A percentile compares a stretch with the other conserved stretches of the same genome.
These are phyloP conservation scores for Mactromeris polynyma DNA, from an alignment of 2,888 invertebrate species.

Conservation along the genomic window DNA sequence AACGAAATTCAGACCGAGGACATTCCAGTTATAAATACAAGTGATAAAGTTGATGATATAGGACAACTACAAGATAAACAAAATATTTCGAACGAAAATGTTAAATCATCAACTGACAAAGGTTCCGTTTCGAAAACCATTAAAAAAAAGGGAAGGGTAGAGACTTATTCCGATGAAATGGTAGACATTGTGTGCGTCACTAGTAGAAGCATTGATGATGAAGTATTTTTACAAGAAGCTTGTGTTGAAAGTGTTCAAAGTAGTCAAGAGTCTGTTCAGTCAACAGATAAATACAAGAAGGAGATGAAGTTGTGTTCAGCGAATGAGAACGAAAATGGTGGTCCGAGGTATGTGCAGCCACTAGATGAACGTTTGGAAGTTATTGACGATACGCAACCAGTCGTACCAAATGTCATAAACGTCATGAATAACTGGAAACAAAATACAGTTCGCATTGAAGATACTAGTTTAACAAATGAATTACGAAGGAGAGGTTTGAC, in stretches of 20 bases:
- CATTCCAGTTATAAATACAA: too few species aligned
- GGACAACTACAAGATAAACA: not conserved
- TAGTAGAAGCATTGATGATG: not conserved
- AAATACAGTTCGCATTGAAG: not conserved
- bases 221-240: not conserved
- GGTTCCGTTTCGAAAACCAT: not conserved
- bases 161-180: conserved; percentile 2
- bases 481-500: not conserved
- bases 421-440: conserved; percentile 18
- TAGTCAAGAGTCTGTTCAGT: not conserved
- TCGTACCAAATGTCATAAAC: conserved; percentile 42
- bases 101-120: not conserved
- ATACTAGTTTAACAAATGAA: conserved; percentile 26
- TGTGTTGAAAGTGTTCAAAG: not conserved
- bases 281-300: not conserved
- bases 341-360: not conserved
- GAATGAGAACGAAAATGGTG: not conserved
- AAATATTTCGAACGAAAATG: not conserved
- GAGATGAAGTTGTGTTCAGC: conserved; percentile 13
- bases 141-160: not conserved
- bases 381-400: conserved; percentile 44
- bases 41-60: not conserved
- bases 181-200: not conserved
- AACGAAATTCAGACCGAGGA: not conserved
- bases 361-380: conserved; percentile 20